phyloP scores from a whole-genome alignment of 2,113 vertebrate genomes.

The Crypturellus undulatus region DNA sequence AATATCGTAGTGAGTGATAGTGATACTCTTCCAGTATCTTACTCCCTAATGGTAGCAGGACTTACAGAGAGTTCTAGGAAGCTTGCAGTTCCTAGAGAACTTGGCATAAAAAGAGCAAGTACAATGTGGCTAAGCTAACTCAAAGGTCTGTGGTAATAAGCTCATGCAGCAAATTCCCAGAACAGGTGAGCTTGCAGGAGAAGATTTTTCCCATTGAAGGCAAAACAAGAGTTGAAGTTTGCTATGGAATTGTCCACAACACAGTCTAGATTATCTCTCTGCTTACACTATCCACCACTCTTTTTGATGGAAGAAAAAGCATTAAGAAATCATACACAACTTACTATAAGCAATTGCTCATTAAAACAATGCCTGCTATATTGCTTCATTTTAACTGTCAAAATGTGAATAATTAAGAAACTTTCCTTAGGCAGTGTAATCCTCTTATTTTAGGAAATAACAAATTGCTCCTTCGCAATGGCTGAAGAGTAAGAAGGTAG shows the following conservation, averaged over 20 bases:
- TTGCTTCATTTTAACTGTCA: neutral
- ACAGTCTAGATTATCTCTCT: neutral
- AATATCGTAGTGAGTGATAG: neutral
- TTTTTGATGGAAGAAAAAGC: neutral
- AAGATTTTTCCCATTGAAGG: neutral
- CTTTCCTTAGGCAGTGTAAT: neutral
- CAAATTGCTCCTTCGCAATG: neutral
- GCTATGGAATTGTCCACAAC: neutral
- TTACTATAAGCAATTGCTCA: neutral
- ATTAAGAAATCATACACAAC: neutral
- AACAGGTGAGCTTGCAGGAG: neutral
- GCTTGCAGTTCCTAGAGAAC: neutral
- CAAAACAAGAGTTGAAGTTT: neutral
- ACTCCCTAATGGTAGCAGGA: neutral
- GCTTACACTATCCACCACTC: neutral
- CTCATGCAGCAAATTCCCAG: neutral
- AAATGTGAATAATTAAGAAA: neutral
- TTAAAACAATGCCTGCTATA: neutral
- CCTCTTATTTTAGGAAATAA: neutral
- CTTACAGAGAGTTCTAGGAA: neutral
- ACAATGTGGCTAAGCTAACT: rapidly evolving
- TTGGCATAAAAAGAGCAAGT: rapidly evolving
- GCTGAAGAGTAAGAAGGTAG: too few relatives aligned
- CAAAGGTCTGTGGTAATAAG: neutral
- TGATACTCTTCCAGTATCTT: neutral